Evolutionary conservation across 2,888 invertebrate genomes (phyloP), one percentile per base, ranked within the genome.

Genomic region (Operophtera brumata): DNA sequence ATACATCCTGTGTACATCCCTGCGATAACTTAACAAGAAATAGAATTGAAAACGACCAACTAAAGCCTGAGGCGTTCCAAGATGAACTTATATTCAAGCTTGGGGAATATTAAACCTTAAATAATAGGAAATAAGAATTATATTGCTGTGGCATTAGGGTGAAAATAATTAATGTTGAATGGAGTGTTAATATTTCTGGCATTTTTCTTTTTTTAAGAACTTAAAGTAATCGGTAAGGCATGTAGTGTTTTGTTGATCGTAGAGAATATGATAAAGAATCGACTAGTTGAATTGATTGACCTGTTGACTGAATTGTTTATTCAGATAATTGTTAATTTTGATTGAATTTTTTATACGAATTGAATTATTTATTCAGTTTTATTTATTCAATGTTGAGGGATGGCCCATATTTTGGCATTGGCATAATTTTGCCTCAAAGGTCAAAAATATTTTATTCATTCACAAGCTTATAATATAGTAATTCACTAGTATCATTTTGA

Each of bases 41-140:
- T 63, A 41, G 61, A 62, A 65, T 65, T 61, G 62, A 61, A 62
- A 65, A 57, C 59, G 59, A 62, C 57, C 46, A 57, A 54, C 54
- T 57, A 52, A 59, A 55, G 47, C 54, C 53, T 14, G 35, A 14
- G 41, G 46, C 45, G 45, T 44, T 45, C 32, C 51, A 53, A 63
- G 53, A 56, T 40, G 41, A 43, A 51, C 45, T 52, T 50, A 42
- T 11, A 47, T 41, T 32, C 40, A 28, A 9, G 41, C 37, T 28
- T 20, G 9, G 9, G 32, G 40, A 25, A 51, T n/a, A 58, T 47
- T 50, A 41, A 51, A 40, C 58, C 39, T 20, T 61, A 48, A n/a
- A 1, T 0, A 25, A 8, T 32, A 12, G 2, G 39, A 28, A 34
- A 50, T 55, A 61, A 39, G 47, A 13, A 20, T 12, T 26, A 42